These are phyloP conservation scores for Actinia tenebrosa DNA, from an alignment of 64 coral and sea anemone species.

Conservation along the genomic window DNA sequence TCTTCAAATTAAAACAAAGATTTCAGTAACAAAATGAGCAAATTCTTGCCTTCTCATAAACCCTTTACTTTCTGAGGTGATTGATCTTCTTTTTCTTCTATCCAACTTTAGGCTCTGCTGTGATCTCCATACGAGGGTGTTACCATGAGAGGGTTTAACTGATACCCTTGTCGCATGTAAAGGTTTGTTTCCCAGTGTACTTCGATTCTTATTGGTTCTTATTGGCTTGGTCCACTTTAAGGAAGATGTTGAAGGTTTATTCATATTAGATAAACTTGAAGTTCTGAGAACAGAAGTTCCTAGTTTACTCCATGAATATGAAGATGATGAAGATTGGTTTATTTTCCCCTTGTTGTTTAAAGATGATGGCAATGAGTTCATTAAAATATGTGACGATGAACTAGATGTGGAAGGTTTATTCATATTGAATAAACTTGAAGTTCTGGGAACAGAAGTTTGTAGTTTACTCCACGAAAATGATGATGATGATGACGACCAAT, in stretches of 20 bases:
- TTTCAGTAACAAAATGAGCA: neutral
- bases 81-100: conserved; percentile 13
- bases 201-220: neutral
- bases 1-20: too few species aligned
- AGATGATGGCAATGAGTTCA: neutral
- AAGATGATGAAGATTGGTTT: neutral
- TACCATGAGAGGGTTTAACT: neutral
- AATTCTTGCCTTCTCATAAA: neutral
- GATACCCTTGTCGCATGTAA: neutral
- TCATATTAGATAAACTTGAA: too few species aligned
- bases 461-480: conserved; percentile 3
- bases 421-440: neutral
- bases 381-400: neutral
- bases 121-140: conserved; percentile 30
- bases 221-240: conserved; percentile 45
- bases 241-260: conserved; percentile 17
- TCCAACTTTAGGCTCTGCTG: conserved; percentile 24
- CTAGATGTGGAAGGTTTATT: neutral
- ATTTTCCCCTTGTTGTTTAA: neutral
- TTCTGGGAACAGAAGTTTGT: neutral
- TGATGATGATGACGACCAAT: neutral
- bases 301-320: neutral
- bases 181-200: neutral
- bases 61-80: neutral
- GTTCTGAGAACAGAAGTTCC: too few species aligned